Conservation (phyloP, 35 echinoderm and acorn worm species). For the Ophioderma brevispina region DNA sequence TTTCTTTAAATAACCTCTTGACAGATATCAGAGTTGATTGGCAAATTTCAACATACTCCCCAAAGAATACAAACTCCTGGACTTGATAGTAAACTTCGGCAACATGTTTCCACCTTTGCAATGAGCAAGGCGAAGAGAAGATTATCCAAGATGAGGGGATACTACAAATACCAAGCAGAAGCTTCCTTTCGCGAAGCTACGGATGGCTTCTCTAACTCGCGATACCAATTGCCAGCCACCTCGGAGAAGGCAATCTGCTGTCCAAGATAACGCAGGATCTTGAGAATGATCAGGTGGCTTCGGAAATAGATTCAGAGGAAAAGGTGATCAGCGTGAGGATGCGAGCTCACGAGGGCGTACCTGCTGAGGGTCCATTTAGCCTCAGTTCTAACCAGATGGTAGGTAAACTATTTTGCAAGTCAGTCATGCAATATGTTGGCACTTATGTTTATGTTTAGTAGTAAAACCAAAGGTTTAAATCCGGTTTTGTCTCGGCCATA, state of each 20-base stretch:
- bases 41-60: slow-evolving; percentile 78
- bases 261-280: slow-evolving; percentile 70
- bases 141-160: slow-evolving; percentile 33
- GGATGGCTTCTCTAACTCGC: slow-evolving; percentile 19
- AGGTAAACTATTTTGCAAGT: not conserved
- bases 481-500: no score
- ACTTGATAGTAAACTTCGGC: slow-evolving; percentile 82
- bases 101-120: slow-evolving; percentile 79
- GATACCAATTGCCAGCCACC: not conserved
- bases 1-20: slow-evolving; percentile 22
- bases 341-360: slow-evolving; percentile 82
- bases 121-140: slow-evolving; percentile 68
- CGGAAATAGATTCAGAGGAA: slow-evolving; percentile 1
- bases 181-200: not conserved
- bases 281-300: not conserved
- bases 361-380: slow-evolving; percentile 74
- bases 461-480: no score
- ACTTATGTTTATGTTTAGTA: no score
- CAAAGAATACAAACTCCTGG: slow-evolving; percentile 73
- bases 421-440: no score
- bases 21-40: slow-evolving; percentile 91
- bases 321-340: slow-evolving; percentile 66
- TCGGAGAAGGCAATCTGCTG: slow-evolving; percentile 12
- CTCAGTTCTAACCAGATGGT: slow-evolving; percentile 83
- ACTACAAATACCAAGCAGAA: not conserved